phyloP scores from a whole-genome alignment of 2,888 invertebrate species.

The Hypselothyrea guttata region DNA sequence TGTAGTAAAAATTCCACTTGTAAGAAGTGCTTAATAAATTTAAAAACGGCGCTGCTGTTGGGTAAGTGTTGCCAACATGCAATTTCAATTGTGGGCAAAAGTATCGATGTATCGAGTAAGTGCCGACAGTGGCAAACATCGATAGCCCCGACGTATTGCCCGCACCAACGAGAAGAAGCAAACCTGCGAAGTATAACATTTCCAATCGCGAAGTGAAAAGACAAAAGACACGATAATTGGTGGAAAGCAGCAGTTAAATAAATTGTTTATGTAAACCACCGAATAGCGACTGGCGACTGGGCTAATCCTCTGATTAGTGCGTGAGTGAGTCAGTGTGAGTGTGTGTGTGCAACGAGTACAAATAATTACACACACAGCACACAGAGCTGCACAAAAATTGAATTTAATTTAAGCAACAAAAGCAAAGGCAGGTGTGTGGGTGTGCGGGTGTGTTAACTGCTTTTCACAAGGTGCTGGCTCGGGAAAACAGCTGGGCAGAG shows the following conservation, averaged over 20 bases:
- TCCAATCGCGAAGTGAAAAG: slow-evolving; percentile 62
- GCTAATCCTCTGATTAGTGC: slow-evolving; percentile 29
- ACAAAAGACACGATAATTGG: slow-evolving; percentile 48
- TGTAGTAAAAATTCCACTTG: too few relatives aligned
- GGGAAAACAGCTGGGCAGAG: slow-evolving; percentile 37
- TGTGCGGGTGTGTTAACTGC: slow-evolving; percentile 33
- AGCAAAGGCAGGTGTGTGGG: slow-evolving; percentile 36
- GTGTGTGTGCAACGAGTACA: slow-evolving; percentile 45
- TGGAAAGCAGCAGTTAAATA: slow-evolving; percentile 33
- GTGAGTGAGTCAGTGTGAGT: slow-evolving; percentile 51
- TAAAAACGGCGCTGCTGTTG: too few relatives aligned
- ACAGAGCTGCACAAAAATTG: slow-evolving; percentile 47
- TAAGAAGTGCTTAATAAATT: too few relatives aligned
- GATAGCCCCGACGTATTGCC: too few relatives aligned
- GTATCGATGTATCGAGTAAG: too few relatives aligned
- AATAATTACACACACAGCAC: slow-evolving; percentile 47
- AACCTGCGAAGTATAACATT: slow-evolving; percentile 40
- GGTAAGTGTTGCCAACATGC: too few relatives aligned
- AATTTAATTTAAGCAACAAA: slow-evolving; percentile 55
- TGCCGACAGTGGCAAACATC: too few relatives aligned
- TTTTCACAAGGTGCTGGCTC: slow-evolving; percentile 31
- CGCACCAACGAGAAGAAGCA: slow-evolving; percentile 43
- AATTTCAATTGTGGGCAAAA: too few relatives aligned
- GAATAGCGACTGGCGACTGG: slow-evolving; percentile 24
- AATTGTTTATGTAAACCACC: slow-evolving; percentile 7